phyloP scores from a whole-genome alignment of 64 coral and sea anemone genomes.

The Acropora yongei region DNA sequence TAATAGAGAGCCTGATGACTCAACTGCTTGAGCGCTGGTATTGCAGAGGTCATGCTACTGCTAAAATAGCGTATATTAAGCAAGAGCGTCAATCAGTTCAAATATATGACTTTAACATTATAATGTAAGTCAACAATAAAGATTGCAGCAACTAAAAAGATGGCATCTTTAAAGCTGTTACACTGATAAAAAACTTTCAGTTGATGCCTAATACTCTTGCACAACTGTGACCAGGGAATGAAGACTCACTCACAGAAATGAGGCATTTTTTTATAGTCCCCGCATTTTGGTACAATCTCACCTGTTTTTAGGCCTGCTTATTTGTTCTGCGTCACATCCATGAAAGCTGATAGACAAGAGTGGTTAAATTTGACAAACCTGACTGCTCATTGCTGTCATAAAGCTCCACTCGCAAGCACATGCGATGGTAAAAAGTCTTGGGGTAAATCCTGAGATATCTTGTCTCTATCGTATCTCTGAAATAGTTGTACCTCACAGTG shows the following conservation, averaged over 20 bases:
- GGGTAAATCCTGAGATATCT: constrained; percentile 79
- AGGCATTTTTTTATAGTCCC: constrained; percentile 63
- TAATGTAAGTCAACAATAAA: no score
- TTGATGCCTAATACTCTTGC: constrained; percentile 6
- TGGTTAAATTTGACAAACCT: constrained; percentile 28
- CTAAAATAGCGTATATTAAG: no score
- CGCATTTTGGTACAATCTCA: constrained; percentile 56
- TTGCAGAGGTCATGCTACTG: no score
- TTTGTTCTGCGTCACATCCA: no score
- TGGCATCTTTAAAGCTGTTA: constrained; percentile 7
- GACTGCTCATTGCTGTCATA: constrained; percentile 74
- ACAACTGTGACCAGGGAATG: constrained; percentile 65
- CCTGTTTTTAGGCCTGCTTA: no score
- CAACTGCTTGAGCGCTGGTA: no score
- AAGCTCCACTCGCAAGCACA: constrained; percentile 82
- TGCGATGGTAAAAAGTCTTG: background rate
- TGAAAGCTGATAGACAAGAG: no score
- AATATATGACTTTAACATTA: no score
- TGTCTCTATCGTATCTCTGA: constrained; percentile 62
- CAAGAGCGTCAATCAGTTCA: no score
- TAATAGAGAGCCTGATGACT: no score
- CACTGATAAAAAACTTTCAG: constrained; percentile 88
- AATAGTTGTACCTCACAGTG: constrained; percentile 10
- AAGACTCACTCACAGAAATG: constrained; percentile 40
- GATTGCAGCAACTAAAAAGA: no score